Conservation (phyloP, 2,113 vertebrate genomes). For the Cathartes aura region DNA sequence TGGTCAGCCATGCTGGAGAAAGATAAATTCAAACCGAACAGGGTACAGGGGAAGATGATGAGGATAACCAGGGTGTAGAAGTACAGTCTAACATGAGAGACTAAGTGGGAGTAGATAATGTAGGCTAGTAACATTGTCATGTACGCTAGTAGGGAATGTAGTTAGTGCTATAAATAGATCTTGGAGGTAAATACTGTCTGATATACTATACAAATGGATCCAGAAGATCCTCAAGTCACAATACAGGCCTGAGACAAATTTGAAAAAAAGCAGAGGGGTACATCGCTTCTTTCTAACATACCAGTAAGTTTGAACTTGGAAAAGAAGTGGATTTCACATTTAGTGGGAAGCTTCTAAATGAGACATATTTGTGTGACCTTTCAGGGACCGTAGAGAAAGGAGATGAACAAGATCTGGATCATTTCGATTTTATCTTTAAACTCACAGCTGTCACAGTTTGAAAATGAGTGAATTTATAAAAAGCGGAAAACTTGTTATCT, state of each 20-base stretch:
- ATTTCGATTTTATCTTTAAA: constrained; percentile 50
- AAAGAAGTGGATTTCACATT: not conserved
- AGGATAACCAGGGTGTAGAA: not conserved
- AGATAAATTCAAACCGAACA: not conserved
- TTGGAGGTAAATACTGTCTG: not conserved
- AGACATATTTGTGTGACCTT: constrained; percentile 36
- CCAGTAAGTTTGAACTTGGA: not conserved
- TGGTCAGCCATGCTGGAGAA: not conserved
- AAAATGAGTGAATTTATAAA: constrained; percentile 61
- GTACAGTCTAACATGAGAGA: not conserved
- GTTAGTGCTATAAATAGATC: not conserved
- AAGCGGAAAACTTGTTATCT: constrained; percentile 48
- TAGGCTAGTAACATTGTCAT: not conserved
- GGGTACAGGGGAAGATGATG: not conserved
- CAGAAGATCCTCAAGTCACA: not conserved
- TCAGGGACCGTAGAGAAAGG: constrained; percentile 26
- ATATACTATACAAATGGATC: not conserved
- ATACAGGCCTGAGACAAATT: not conserved
- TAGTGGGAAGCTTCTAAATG: not conserved
- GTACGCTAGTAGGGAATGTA: not conserved
- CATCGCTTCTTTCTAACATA: not conserved
- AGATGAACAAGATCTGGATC: constrained; percentile 55
- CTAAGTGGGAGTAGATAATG: not conserved
- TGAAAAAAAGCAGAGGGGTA: not conserved
- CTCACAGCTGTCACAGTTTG: constrained; percentile 53